Evolutionary conservation across 2,888 invertebrate species (phyloP), one percentile per base, ranked within the genome.

Genomic region (Eupithecia exiguata): DNA sequence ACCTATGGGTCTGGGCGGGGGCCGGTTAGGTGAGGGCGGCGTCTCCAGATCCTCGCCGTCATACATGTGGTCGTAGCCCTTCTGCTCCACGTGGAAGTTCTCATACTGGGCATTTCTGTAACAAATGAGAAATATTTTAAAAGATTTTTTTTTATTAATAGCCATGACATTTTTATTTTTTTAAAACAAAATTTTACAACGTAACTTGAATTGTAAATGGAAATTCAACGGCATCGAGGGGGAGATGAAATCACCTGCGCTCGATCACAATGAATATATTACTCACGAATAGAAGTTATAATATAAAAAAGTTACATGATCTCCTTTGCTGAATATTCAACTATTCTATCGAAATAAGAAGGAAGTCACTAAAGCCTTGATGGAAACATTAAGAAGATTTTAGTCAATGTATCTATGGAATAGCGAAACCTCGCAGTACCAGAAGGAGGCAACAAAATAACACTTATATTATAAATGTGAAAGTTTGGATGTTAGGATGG

Each of bases 1-100:
- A 91, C 94, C 94, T 92, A 98, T 97, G 86, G 97, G 96, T 78
- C 98, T 96, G 78, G 98, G 95, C 30, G 98, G 97, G 68, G 98
- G 98, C 80, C 97, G 95, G 85, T 98, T 97, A 71, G 97, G 97
- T 85, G 97, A 97, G 70, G 97, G 97, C 84, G 97, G 95, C 71
- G 97, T 97, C 84, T 97, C 97, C 84, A 96, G 95, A 78, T 96
- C 96, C 83, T 96, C 96, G 83, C 96, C 96, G 86, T 96, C 96
- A 84, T 95, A 95, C 92, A 95, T 95, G 90, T 94, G 95, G 88
- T 95, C 95, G 83, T 94, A 95, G 81, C 95, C 94, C 88, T 95
- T 95, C 86, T 93, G 94, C 74, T 94, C 94, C 85, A 96, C 95
- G 86, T 96, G 96, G 90, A 96, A 96, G 87, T 95, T 96, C 86